Conservation (phyloP, 1,140 invertebrate species). For the Thrips palmi region DNA sequence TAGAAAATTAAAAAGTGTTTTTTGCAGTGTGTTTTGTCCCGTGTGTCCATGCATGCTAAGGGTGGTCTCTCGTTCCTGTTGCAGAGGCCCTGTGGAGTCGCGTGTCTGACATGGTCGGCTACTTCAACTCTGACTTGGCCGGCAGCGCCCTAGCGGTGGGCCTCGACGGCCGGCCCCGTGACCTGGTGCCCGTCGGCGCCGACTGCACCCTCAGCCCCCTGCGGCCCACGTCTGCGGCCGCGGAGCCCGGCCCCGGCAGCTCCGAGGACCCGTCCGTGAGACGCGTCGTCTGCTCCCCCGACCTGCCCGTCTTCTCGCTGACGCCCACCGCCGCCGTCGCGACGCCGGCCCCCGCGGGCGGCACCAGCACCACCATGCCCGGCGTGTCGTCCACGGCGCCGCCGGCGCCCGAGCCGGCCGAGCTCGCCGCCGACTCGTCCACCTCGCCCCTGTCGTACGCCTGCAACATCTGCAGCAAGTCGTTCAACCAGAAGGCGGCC, state of each 20-base stretch:
- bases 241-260: background rate
- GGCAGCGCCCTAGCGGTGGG: too few relatives aligned
- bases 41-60: background rate
- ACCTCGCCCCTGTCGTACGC: conserved; percentile 12
- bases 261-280: conserved; percentile 16
- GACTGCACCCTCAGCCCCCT: conserved; percentile 18
- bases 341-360: too few relatives aligned
- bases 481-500: conserved; percentile 34
- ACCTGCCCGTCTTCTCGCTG: conserved; percentile 18
- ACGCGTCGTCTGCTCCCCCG: conserved; percentile 20
- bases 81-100: conserved; percentile 21
- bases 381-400: too few relatives aligned
- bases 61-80: conserved; percentile 12
- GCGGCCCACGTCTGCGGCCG: conserved; percentile 9
- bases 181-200: conserved; percentile 16
- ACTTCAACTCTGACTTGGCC: conserved; percentile 18
- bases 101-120: conserved; percentile 22
- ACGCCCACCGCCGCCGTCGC: conserved; percentile 13
- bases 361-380: too few relatives aligned
- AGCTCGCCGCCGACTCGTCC: conserved; percentile 15
- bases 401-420: too few relatives aligned
- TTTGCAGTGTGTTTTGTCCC: background rate
- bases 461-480: conserved; percentile 37
- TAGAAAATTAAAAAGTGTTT: background rate
- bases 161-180: conserved; percentile 13